Conservation (phyloP, 1,140 invertebrate genomes). For the Drosophila saltans region DNA sequence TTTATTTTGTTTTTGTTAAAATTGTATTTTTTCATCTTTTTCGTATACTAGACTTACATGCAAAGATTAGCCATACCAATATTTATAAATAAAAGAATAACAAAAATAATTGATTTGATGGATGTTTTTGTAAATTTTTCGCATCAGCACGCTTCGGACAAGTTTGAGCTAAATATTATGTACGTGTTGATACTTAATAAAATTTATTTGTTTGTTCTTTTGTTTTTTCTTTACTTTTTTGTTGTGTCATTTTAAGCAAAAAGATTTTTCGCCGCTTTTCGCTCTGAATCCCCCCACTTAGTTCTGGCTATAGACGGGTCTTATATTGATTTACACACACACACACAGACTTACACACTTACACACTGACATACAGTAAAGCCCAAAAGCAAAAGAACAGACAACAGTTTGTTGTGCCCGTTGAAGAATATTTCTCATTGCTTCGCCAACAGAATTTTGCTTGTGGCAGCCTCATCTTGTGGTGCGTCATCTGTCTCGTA, state of each 20-base stretch:
- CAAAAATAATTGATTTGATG: too few species aligned
- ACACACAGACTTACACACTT: neutral
- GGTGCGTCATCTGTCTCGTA: conserved; percentile 25
- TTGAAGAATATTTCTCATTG: neutral
- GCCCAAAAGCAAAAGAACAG: neutral
- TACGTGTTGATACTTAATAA: conserved; percentile 2
- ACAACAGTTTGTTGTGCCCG: neutral
- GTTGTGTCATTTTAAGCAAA: neutral
- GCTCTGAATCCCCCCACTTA: conserved; percentile 5
- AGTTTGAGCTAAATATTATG: conserved; percentile 4
- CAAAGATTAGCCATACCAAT: too few species aligned
- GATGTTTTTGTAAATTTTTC: too few species aligned
- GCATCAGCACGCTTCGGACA: conserved; percentile 3
- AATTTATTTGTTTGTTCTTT: conserved; percentile 6
- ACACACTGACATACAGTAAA: neutral
- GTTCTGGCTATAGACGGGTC: conserved; percentile 6
- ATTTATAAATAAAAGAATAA: too few species aligned
- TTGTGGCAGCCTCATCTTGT: conserved; percentile 35
- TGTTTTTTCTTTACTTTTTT: neutral
- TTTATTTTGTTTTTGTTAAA: too few species aligned
- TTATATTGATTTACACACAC: conserved; percentile 12
- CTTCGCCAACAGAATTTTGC: neutral
- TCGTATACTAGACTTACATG: too few species aligned
- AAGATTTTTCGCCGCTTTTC: conserved; percentile 5
- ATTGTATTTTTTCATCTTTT: too few species aligned